Base-by-base conservation (phyloP, 2,797 vertebrate species). In the Avahi laniger region DNA sequence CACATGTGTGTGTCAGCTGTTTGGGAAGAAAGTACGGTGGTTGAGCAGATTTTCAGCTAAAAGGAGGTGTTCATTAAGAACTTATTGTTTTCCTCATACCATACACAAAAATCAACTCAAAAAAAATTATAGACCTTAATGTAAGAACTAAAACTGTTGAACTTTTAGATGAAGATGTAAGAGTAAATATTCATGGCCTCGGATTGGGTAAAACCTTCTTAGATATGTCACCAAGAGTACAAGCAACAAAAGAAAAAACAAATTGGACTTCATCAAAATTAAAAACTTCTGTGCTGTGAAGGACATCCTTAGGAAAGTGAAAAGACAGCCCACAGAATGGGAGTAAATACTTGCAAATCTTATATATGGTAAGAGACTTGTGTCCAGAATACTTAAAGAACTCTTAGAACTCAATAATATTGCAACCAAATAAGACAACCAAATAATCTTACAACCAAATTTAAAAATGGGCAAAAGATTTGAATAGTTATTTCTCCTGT, bases 81-180 rank as follows among this genome's bases (percentile, higher is more conserved):
- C 28, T 41, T 73, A n/a, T 4, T 48, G 7, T 67, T 80, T 86
- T 95, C 38, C 43, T 89, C 59, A 54, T 5, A 67, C 33, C 30
- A 12, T 17, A 69, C 4, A 75, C 48, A 95, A 79, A 96, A 85
- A 59, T 72, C 9, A 90, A 86, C 17, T 50, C 18, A 46, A 76
- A 79, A 65, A 65, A 59, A 65, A 81, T 83, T 26, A 78, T n/a
- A 75, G 35, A 18, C 13, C 41, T 61, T 91, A 67, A 22, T 50
- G 17, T 41, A 65, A 76, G 82, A 96, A 8, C 75, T 91, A 79
- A 93, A 91, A 92, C 54, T 61, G 33, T 86, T 83, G 76, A 89
- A 76, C 33, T 85, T 50, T 76, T 84, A 84, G 76, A 82, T 85
- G 67, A 89, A 95, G 89, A 86, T 41, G 10, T 54, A 9, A 18